Evolutionary conservation across 2,113 vertebrate genomes (phyloP).

Genomic region (Leptodactylus fuscus): DNA sequence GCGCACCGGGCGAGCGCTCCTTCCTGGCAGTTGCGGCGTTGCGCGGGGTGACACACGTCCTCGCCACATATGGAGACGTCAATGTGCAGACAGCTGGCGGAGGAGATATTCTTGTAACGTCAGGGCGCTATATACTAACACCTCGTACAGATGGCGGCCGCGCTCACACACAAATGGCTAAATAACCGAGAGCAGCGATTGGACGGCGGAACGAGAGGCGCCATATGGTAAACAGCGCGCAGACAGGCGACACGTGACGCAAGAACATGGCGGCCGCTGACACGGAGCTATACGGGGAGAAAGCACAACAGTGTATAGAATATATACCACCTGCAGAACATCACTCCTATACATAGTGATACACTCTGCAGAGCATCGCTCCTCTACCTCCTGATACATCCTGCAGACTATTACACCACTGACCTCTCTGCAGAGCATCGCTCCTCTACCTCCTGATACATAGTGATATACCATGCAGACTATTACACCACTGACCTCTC

Average conservation of each 20-base stretch:
- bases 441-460: neutral
- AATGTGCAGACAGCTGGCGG: neutral
- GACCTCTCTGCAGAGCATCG: neutral
- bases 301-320: no score
- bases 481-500: neutral
- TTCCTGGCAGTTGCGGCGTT: no score
- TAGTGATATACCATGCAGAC: no score
- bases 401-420: neutral
- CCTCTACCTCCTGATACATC: neutral
- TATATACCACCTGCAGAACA: no score
- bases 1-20: no score
- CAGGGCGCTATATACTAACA: conserved; percentile 8
- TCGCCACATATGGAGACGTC: neutral
- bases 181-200: neutral
- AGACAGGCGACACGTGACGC: neutral
- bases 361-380: neutral
- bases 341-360: neutral
- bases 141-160: conserved; percentile 19
- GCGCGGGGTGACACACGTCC: no score
- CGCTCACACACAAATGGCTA: neutral
- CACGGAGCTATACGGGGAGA: neutral
- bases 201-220: neutral
- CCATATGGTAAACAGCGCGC: conserved; percentile 56
- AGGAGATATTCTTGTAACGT: neutral
- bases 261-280: neutral